phyloP scores from a whole-genome alignment of 2,113 vertebrate species.

The Falcunculus frontatus region DNA sequence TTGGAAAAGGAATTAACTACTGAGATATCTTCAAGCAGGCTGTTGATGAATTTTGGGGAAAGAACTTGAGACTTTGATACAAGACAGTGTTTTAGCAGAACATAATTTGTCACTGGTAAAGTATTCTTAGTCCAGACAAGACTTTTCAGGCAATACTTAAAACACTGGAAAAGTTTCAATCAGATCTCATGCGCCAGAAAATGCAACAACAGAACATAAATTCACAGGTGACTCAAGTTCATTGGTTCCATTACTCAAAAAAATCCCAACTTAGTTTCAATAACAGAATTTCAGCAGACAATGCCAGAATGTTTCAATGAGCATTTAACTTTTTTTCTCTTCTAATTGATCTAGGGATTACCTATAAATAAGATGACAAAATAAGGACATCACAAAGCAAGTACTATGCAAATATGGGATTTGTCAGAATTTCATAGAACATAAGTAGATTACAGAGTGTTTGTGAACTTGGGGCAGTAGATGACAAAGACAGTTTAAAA shows the following conservation, averaged over 20 bases:
- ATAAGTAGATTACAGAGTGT: background rate
- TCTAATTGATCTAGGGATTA: background rate
- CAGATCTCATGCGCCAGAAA: background rate
- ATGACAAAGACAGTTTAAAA: background rate
- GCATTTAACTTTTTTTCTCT: background rate
- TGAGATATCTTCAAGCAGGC: background rate
- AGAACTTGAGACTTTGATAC: background rate
- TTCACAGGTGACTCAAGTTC: background rate
- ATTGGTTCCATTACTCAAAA: background rate
- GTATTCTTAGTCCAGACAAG: background rate
- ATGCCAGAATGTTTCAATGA: background rate
- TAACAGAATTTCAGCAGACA: background rate
- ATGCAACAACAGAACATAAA: background rate
- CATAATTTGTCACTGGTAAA: background rate
- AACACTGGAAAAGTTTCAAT: background rate
- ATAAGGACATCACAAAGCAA: background rate
- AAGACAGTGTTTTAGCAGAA: background rate
- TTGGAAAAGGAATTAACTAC: background rate
- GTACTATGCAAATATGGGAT: background rate
- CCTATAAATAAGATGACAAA: background rate
- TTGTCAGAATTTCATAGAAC: background rate
- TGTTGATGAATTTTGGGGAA: background rate
- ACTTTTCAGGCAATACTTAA: background rate
- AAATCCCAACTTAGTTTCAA: background rate
- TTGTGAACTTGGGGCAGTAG: background rate